These are phyloP conservation scores for Drosophila siamana DNA, from an alignment of 2,888 invertebrate genomes.

Conservation along the genomic window DNA sequence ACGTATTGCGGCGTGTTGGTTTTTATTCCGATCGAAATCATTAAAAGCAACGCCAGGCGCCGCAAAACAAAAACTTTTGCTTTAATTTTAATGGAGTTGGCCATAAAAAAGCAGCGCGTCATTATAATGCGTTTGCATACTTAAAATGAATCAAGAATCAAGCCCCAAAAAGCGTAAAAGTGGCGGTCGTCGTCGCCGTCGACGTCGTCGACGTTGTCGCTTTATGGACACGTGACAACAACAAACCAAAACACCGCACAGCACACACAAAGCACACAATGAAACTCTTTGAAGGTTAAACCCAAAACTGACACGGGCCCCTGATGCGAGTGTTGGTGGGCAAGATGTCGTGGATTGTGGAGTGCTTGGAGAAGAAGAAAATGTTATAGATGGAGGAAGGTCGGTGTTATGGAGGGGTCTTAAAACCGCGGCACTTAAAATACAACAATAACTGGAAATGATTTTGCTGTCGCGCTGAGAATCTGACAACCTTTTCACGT, in stretches of 20 bases:
- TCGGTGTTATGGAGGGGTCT: slow-evolving; percentile 19
- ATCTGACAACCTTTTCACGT: slow-evolving; percentile 64
- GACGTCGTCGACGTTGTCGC: slow-evolving; percentile 30
- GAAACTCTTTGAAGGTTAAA: slow-evolving; percentile 73
- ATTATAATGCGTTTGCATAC: slow-evolving; percentile 80
- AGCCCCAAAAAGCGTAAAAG: slow-evolving; percentile 56
- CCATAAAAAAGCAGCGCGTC: slow-evolving; percentile 73
- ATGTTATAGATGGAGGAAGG: background rate
- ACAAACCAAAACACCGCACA: slow-evolving; percentile 38
- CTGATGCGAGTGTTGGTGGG: background rate
- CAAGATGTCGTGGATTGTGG: background rate
- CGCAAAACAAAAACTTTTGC: slow-evolving; percentile 71
- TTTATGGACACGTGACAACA: slow-evolving; percentile 80
- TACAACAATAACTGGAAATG: slow-evolving; percentile 71
- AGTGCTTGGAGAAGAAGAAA: background rate
- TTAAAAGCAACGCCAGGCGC: slow-evolving; percentile 56
- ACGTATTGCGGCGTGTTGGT: slow-evolving; percentile 31
- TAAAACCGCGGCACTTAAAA: slow-evolving; percentile 71
- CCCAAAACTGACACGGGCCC: slow-evolving; percentile 25
- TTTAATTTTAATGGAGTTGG: slow-evolving; percentile 78
- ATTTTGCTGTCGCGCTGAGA: slow-evolving; percentile 40
- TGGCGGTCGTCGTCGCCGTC: slow-evolving; percentile 30
- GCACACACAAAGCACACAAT: slow-evolving; percentile 58
- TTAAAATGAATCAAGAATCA: slow-evolving; percentile 74
- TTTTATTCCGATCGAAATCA: slow-evolving; percentile 65